Conservation (phyloP, 2,113 vertebrate genomes). For the Sinocyclocheilus anshuiensis region DNA sequence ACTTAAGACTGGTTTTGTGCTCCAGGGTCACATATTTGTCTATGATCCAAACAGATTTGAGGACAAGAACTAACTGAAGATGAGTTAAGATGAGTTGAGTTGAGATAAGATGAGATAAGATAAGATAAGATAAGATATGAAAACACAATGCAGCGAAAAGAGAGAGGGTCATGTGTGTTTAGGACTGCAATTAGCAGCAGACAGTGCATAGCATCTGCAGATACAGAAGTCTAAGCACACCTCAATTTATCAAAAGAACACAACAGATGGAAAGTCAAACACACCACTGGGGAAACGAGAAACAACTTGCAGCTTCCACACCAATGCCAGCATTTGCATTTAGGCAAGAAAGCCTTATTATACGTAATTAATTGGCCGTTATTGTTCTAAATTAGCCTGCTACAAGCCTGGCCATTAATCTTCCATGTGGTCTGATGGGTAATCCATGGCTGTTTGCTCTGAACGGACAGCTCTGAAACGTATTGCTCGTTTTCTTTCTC, state of each 20-base stretch:
- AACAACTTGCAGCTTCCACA: conserved; percentile 60
- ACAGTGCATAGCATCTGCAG: conserved; percentile 71
- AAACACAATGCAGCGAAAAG: background rate
- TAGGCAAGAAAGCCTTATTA: conserved; percentile 85
- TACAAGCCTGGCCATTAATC: conserved; percentile 94
- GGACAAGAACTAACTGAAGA: too few species aligned
- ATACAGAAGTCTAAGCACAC: conserved; percentile 64
- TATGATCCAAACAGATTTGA: too few species aligned
- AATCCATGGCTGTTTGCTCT: conserved; percentile 89
- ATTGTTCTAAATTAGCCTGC: conserved; percentile 96
- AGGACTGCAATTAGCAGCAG: conserved; percentile 73
- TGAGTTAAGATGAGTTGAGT: too few species aligned
- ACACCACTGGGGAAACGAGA: conserved; percentile 59
- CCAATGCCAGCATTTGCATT: conserved; percentile 79
- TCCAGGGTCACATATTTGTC: too few species aligned
- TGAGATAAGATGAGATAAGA: too few species aligned
- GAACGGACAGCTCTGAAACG: conserved; percentile 78
- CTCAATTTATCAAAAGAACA: conserved; percentile 75
- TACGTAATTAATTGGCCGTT: conserved; percentile 97
- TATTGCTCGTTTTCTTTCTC: conserved; percentile 68
- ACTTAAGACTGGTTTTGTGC: too few species aligned
- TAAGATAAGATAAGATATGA: too few species aligned
- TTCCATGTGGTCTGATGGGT: conserved; percentile 88
- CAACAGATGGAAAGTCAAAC: conserved; percentile 78
- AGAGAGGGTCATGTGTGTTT: background rate